Evolutionary conservation across 2,113 vertebrate species (phyloP), one percentile per base, ranked within the genome.

Genomic region (Pterocles gutturalis): DNA sequence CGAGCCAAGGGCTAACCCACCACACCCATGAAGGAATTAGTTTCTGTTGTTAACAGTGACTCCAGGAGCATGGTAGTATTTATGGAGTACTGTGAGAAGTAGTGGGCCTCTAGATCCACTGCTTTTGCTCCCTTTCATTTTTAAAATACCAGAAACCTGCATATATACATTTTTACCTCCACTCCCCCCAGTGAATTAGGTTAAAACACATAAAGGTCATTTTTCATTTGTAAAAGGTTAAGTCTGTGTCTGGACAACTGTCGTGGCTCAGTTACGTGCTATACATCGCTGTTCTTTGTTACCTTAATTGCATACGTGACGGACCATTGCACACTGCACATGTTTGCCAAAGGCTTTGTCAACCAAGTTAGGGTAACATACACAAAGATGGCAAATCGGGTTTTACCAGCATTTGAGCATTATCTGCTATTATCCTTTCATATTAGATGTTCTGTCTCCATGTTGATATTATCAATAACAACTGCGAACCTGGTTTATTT

Each of bases 11-110:
- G n/a, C n/a, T n/a, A n/a, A n/a, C n/a, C n/a, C n/a, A n/a, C n/a
- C n/a, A n/a, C n/a, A n/a, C 53, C 53, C 5, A 3, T 28, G 13
- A 70, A 46, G 60, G 24, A 64, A 9, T 51, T 38, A 49, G 41
- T n/a, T 64, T 45, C 18, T 49, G 0, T 25, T 49, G 6, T n/a
- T 66, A 61, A 28, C 21, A n/a, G 0, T 28, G 46, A 17, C 2
- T 61, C 18, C 18, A 43, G 34, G 48, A 36, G 18, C 0, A 0
- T 22, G 13, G 20, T 53, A 34, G 48, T 8, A 5, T 34, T 24
- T 67, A 11, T 49, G 31, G 13, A 62, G 24, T 48, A 5, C 36
- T 80, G 41, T 66, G 67, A 36, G 55, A 9, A 65, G 26, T 18
- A 26, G 10, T 6, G 6, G 58, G 17, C 45, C 69, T 61, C 41